Base-by-base conservation (phyloP, 2,113 vertebrate species). In the Hippocampus abdominalis region DNA sequence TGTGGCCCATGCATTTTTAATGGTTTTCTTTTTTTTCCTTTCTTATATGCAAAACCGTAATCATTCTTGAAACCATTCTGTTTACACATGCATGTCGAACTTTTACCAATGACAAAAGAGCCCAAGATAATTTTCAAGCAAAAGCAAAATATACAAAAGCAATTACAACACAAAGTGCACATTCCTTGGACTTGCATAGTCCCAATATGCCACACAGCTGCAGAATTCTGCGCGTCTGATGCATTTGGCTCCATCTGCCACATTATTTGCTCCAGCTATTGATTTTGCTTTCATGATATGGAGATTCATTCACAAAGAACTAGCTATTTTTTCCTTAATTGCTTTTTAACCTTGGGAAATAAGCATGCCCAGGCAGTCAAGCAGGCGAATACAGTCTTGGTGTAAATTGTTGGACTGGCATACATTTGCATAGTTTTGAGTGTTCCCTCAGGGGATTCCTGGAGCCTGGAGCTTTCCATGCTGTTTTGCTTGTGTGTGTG, bases 311-410 rank as follows among this genome's bases (percentile, higher is more conserved):
- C 81, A 69, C 79, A 80, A 71, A 78, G 60, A 83, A 78, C 65
- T 57, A 68, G 64, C 67, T 74, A 69, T 81, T 74, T 78, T 54
- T 75, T 64, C 73, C 67, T 72, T 75, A 79, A 68, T 68, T 84
- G 86, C 81, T 81, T 82, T 85, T 84, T 88, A 85, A 90, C 90
- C 86, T 89, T 90, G 87, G 81, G 66, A 73, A 87, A 86, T 80
- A 79, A 84, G 80, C 83, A 77, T 72, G 75, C 11, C 40, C 51
- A 69, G 66, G 77, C 79, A 81, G 78, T 74, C 77, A 76, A 65
- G 72, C 83, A 64, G 73, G 56, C 16, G 32, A 42, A 67, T 78
- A 80, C 29, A 69, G 78, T 76, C 66, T 71, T 66, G 73, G 49
- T 53, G 75, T 61, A 83, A 87, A 87, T 73, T 88, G 88, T 86